These are phyloP conservation scores for Aurelia sp. DNA, from an alignment of 30 jellyfish, hydroid and myxozoan species.

Conservation along the genomic window DNA sequence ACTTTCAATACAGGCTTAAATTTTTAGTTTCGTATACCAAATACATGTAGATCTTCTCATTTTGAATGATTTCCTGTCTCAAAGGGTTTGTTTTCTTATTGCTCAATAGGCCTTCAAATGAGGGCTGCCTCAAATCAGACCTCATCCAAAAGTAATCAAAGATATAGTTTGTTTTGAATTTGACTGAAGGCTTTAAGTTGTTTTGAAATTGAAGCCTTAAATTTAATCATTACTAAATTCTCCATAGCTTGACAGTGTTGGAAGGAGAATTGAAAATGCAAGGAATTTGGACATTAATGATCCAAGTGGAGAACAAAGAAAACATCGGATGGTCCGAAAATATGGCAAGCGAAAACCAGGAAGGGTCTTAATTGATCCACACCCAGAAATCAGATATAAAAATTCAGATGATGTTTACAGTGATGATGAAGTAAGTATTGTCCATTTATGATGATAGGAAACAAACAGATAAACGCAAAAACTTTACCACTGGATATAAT, in stretches of 20 bases:
- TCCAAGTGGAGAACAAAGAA: background rate
- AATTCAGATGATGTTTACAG: slow-evolving; percentile 7
- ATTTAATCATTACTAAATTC: background rate
- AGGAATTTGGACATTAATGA: slow-evolving; percentile 13
- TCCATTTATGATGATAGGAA: background rate
- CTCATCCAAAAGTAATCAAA: too few species aligned
- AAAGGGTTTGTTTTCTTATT: too few species aligned
- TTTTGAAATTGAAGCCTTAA: background rate
- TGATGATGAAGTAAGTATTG: background rate
- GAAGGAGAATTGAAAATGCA: slow-evolving; percentile 55
- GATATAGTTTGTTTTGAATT: too few species aligned
- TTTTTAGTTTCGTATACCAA: too few species aligned
- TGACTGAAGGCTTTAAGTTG: background rate
- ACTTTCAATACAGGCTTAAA: too few species aligned
- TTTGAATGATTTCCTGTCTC: too few species aligned
- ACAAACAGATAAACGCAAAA: too few species aligned
- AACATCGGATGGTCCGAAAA: slow-evolving; percentile 20
- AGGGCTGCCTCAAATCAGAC: too few species aligned
- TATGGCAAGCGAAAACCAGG: slow-evolving; percentile 21
- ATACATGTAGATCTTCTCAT: too few species aligned
- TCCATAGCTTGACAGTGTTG: slow-evolving; percentile 60
- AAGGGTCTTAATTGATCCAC: slow-evolving; percentile 20
- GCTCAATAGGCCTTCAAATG: too few species aligned
- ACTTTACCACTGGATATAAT: too few species aligned
- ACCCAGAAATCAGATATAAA: slow-evolving; percentile 36